Evolutionary conservation across 2,888 invertebrate species (phyloP).

Genomic region (Tubulanus polymorphus): DNA sequence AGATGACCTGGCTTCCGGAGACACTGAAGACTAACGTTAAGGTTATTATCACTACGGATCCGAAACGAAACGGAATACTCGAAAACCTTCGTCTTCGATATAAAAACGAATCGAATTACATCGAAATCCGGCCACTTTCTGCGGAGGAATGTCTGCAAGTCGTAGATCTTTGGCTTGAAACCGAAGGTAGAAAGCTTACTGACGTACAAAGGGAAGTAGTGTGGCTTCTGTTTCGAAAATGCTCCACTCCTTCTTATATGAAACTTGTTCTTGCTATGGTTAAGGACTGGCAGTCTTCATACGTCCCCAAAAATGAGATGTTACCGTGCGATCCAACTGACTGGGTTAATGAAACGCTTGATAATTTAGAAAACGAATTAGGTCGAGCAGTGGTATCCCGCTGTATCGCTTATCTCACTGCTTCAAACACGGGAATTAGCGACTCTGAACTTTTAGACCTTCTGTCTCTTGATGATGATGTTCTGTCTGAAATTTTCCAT

Average conservation of each 20-base stretch:
- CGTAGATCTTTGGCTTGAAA: constrained; percentile 13
- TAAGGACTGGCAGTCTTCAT: constrained; percentile 27
- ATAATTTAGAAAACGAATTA: constrained; percentile 32
- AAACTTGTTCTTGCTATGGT: constrained; percentile 30
- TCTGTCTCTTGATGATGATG: constrained; percentile 47
- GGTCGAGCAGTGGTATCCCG: constrained; percentile 33
- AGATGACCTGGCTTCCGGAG: constrained; percentile 42
- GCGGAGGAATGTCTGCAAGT: constrained; percentile 17
- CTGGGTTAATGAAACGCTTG: constrained; percentile 33
- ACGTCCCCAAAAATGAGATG: constrained; percentile 16
- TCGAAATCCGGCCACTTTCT: constrained; percentile 21
- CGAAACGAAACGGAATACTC: constrained; percentile 27
- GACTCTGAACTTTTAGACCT: constrained; percentile 52
- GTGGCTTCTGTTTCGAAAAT: constrained; percentile 24
- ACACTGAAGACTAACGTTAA: constrained; percentile 39
- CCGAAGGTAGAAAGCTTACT: constrained; percentile 28
- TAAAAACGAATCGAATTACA: constrained; percentile 11
- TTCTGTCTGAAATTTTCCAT: constrained; percentile 31
- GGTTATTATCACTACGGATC: constrained; percentile 34
- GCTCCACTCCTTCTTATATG: constrained; percentile 37
- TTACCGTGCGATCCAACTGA: no score
- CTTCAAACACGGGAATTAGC: constrained; percentile 44
- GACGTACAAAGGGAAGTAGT: constrained; percentile 30
- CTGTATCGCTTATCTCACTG: constrained; percentile 39
- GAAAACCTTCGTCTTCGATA: constrained; percentile 8